Evolutionary conservation across 1,140 invertebrate genomes (phyloP).

Genomic region (Tetragnatha versicolor): DNA sequence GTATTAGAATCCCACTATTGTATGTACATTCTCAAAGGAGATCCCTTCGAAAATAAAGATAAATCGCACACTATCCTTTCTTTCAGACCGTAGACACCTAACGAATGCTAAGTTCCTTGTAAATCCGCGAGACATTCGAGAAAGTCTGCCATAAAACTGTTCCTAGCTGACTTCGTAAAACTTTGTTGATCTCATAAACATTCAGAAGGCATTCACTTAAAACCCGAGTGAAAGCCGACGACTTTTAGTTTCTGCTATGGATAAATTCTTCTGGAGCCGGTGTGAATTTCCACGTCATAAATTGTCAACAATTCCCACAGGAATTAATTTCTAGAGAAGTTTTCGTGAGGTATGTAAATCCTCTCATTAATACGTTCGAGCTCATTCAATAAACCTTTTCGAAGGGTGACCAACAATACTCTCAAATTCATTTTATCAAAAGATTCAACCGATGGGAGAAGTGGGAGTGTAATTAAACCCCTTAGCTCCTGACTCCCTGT

Average conservation of each 20-base stretch:
- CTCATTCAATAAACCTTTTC: background rate
- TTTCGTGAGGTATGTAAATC: background rate
- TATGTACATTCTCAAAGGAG: too few relatives aligned
- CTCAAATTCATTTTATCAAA: too few relatives aligned
- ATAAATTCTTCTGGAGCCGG: background rate
- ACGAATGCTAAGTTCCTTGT: constrained; percentile 6
- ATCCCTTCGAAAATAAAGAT: too few relatives aligned
- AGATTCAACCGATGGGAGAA: too few relatives aligned
- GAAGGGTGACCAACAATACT: background rate
- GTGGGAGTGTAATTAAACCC: too few relatives aligned
- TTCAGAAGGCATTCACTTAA: constrained; percentile 4
- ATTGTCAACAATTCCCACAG: background rate
- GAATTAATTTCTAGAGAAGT: constrained; percentile 7
- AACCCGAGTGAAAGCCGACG: background rate
- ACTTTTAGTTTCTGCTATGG: background rate
- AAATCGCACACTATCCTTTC: background rate
- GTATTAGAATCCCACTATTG: too few relatives aligned
- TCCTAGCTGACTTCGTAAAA: background rate
- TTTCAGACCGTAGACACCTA: background rate
- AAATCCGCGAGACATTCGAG: constrained; percentile 1
- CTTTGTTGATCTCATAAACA: constrained; percentile 14
- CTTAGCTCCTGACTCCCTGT: too few relatives aligned
- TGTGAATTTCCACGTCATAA: background rate
- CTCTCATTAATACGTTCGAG: constrained; percentile 1
- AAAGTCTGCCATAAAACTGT: constrained; percentile 7